Evolutionary conservation across 2,113 vertebrate species (phyloP).

Genomic region (Naja naja): DNA sequence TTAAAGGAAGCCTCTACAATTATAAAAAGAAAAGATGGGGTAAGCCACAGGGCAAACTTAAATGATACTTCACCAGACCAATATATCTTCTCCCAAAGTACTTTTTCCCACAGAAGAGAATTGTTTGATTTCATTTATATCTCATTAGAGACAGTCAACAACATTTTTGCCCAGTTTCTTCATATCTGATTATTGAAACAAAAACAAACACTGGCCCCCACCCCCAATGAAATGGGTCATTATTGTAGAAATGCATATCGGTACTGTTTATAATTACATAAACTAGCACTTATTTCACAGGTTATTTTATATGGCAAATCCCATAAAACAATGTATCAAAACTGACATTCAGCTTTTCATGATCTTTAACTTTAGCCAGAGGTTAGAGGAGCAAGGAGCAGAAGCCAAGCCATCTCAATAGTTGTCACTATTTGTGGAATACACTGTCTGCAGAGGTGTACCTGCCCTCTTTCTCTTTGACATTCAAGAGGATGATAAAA

Average conservation of each 20-base stretch:
- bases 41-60: neutral
- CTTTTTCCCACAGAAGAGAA: slow-evolving; percentile 30
- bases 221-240: neutral
- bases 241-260: neutral
- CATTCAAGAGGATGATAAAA: neutral
- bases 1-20: neutral
- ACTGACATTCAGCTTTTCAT: neutral
- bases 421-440: neutral
- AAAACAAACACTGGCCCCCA: neutral
- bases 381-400: neutral
- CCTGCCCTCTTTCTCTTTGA: neutral
- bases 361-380: neutral
- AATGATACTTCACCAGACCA: neutral
- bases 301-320: neutral
- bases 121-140: neutral
- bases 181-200: neutral
- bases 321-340: neutral
- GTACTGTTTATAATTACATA: neutral
- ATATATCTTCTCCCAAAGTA: neutral
- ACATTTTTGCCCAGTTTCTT: neutral
- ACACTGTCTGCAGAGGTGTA: neutral
- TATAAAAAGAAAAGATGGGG: neutral
- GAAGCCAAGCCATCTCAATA: neutral
- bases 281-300: neutral
- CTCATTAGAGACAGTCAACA: neutral